phyloP scores from a whole-genome alignment of 2,888 invertebrate species.

The Gryllus longicercus region DNA sequence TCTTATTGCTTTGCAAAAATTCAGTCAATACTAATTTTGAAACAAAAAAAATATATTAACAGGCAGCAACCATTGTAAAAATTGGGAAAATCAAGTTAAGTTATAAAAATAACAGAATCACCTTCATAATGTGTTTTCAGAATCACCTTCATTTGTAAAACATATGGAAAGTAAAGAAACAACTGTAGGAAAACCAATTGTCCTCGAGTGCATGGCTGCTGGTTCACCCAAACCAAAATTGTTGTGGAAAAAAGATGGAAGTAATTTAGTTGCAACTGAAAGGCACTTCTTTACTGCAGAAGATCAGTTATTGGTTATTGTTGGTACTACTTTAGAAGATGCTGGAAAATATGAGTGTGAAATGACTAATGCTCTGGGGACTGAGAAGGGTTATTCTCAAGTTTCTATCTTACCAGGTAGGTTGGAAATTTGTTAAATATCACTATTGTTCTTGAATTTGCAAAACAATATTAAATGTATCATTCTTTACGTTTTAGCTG shows the following conservation, averaged over 20 bases:
- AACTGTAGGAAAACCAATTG: slow-evolving; percentile 75
- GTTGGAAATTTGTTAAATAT: neutral
- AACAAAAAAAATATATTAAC: too few species aligned
- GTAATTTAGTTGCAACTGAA: slow-evolving; percentile 66
- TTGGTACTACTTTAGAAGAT: slow-evolving; percentile 72
- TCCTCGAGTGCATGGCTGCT: slow-evolving; percentile 81
- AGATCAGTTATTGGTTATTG: slow-evolving; percentile 82
- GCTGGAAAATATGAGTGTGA: slow-evolving; percentile 87
- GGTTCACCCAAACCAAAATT: slow-evolving; percentile 80
- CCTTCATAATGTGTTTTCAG: slow-evolving; percentile 48
- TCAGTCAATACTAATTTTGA: too few species aligned
- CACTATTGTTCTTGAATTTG: neutral
- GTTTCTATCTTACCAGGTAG: slow-evolving; percentile 65
- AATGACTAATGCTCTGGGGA: slow-evolving; percentile 80
- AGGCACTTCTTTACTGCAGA: slow-evolving; percentile 84
- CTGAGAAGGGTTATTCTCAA: slow-evolving; percentile 66
- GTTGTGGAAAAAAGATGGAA: slow-evolving; percentile 82
- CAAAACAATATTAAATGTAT: neutral
- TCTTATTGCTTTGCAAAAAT: too few species aligned
- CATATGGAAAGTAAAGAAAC: slow-evolving; percentile 83
- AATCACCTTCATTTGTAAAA: slow-evolving; percentile 81
- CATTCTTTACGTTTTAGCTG: slow-evolving; percentile 43
- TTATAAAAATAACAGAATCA: too few species aligned
- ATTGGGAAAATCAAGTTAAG: too few species aligned
- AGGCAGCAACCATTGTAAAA: too few species aligned